A percentile compares a stretch with the other conserved stretches of the same genome.
Evolutionary conservation across 2,888 invertebrate genomes (phyloP).

Genomic region (Nineta flava): DNA sequence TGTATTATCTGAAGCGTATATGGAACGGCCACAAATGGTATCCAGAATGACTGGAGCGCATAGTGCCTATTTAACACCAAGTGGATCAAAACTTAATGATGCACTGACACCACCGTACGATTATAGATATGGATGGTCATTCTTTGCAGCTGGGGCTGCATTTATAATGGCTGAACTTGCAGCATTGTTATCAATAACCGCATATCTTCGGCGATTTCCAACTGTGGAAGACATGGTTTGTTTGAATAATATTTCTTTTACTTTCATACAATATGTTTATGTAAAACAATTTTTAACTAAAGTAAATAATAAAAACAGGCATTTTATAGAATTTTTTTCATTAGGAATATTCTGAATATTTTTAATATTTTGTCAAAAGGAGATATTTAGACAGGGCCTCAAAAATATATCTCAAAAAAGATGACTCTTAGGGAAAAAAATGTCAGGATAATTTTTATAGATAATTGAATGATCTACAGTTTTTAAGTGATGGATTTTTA

Average conservation of each 20-base stretch:
- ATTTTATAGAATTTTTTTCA: too few relatives aligned
- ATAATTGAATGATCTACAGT: too few relatives aligned
- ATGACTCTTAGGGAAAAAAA: too few relatives aligned
- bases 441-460: too few relatives aligned
- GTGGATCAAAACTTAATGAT: slow-evolving; percentile 17
- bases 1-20: slow-evolving; percentile 39
- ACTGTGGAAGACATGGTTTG: slow-evolving; percentile 43
- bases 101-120: slow-evolving; percentile 20
- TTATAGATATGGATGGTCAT: slow-evolving; percentile 46
- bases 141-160: slow-evolving; percentile 40
- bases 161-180: slow-evolving; percentile 41
- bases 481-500: too few relatives aligned
- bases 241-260: neutral
- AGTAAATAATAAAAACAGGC: too few relatives aligned
- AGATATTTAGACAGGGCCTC: too few relatives aligned
- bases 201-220: slow-evolving; percentile 40
- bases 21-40: slow-evolving; percentile 27
- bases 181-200: slow-evolving; percentile 38
- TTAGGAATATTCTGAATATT: too few relatives aligned
- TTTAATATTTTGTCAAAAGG: too few relatives aligned
- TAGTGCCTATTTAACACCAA: slow-evolving; percentile 4
- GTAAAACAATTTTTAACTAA: too few relatives aligned
- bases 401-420: too few relatives aligned
- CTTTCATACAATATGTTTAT: too few relatives aligned
- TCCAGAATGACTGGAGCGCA: slow-evolving; percentile 21